A percentile compares a stretch with the other conserved stretches of the same genome.
phyloP scores from a whole-genome alignment of 2,797 vertebrate genomes.

The Echeneis naucrates region DNA sequence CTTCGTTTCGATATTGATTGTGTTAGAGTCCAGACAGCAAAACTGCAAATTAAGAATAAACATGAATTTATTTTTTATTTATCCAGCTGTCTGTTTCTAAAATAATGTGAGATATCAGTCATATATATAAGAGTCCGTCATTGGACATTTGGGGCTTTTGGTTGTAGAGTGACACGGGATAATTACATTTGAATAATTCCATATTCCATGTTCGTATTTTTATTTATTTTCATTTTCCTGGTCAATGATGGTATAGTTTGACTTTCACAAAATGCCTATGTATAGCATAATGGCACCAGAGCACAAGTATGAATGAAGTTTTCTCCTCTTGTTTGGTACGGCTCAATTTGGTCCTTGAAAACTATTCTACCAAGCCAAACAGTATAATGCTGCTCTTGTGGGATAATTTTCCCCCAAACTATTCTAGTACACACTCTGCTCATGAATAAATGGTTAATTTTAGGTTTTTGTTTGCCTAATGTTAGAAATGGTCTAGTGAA shows the following conservation, averaged over 20 bases:
- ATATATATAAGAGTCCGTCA: background rate
- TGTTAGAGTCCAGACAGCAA: slow-evolving; percentile 19
- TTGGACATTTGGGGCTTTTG: background rate
- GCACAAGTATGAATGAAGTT: background rate
- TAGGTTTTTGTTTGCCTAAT: slow-evolving; percentile 14
- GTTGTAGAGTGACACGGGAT: background rate
- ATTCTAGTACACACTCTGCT: background rate
- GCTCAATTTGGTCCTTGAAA: background rate
- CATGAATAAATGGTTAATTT: slow-evolving; percentile 23
- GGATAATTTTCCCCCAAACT: background rate
- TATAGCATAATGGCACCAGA: background rate
- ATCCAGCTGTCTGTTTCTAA: slow-evolving; percentile 2
- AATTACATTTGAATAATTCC: background rate
- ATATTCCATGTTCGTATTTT: no score
- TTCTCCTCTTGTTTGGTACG: background rate
- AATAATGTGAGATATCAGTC: background rate
- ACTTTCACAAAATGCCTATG: background rate
- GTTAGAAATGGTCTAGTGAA: slow-evolving; percentile 4
- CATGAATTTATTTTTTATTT: slow-evolving; percentile 2
- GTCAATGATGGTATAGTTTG: background rate
- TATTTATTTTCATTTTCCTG: no score
- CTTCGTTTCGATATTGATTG: slow-evolving; percentile 41
- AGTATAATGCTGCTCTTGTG: background rate
- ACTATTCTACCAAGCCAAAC: background rate
- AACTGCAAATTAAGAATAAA: slow-evolving; percentile 20